A percentile compares a stretch with the other conserved stretches of the same genome.
Conservation (phyloP, 1,140 invertebrate genomes). For the Penaeus vannamei region DNA sequence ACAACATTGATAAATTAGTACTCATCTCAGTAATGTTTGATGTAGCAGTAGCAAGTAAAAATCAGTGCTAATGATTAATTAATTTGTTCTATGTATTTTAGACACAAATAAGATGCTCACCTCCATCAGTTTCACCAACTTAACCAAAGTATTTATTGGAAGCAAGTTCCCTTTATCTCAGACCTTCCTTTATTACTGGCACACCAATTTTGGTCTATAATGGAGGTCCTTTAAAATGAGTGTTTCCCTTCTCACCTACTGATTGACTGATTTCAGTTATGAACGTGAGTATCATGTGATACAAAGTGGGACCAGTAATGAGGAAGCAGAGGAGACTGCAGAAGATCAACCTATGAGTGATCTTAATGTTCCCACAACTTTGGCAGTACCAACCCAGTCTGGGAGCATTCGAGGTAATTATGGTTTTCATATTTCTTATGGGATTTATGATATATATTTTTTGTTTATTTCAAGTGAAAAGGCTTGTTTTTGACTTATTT, state of each 20-base stretch:
- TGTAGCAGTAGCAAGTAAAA: background rate
- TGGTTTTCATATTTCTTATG: background rate
- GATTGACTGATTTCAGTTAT: constrained; percentile 42
- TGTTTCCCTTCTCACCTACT: too few species aligned
- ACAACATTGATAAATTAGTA: too few species aligned
- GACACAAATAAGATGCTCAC: background rate
- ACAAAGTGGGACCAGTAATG: constrained; percentile 31
- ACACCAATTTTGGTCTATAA: too few species aligned
- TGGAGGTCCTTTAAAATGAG: too few species aligned
- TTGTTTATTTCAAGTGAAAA: too few species aligned
- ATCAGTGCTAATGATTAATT: constrained; percentile 6
- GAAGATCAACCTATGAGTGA: constrained; percentile 40
- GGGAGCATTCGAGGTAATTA: constrained; percentile 50
- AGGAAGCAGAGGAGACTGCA: background rate
- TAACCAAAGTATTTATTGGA: too few species aligned
- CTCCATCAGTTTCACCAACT: too few species aligned
- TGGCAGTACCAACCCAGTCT: constrained; percentile 31
- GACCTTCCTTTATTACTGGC: background rate
- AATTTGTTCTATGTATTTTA: background rate
- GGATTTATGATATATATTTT: background rate
- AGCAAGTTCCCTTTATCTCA: too few species aligned
- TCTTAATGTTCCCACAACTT: constrained; percentile 36
- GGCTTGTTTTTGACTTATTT: too few species aligned
- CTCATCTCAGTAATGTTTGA: too few species aligned
- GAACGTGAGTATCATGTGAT: constrained; percentile 55